Conservation (phyloP, 2,113 vertebrate species). For the Eretmochelys imbricata region DNA sequence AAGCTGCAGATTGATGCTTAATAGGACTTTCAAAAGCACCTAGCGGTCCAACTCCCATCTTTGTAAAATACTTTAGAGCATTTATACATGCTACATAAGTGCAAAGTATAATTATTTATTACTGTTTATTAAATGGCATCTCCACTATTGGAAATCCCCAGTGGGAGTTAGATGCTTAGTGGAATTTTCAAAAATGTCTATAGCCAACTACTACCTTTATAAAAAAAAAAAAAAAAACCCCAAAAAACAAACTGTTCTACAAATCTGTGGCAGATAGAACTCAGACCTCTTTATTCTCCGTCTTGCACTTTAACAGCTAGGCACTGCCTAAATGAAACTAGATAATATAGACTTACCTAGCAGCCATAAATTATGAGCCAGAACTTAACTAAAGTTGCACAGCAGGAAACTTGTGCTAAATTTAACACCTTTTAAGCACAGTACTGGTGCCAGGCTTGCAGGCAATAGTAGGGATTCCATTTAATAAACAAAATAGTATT, state of each 20-base stretch:
- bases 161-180: not conserved
- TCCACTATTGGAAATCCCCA: not conserved
- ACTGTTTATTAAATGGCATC: not conserved
- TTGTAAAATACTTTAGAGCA: too few relatives aligned
- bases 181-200: too few relatives aligned
- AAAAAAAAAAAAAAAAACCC: too few relatives aligned
- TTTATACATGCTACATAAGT: too few relatives aligned
- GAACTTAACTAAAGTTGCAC: not conserved
- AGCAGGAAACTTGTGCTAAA: not conserved
- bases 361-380: too few relatives aligned
- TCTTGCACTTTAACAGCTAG: not conserved
- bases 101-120: too few relatives aligned
- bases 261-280: not conserved
- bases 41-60: not conserved
- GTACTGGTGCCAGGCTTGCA: not conserved
- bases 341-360: not conserved
- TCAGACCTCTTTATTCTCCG: not conserved
- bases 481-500: not conserved
- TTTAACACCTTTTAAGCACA: not conserved
- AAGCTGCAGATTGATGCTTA: not conserved
- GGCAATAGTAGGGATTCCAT: not conserved
- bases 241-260: not conserved
- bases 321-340: not conserved
- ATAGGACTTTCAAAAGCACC: rapidly evolving
- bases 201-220: too few relatives aligned